Base-by-base conservation (phyloP, 2,888 invertebrate species). In the Coleophora deauratella region DNA sequence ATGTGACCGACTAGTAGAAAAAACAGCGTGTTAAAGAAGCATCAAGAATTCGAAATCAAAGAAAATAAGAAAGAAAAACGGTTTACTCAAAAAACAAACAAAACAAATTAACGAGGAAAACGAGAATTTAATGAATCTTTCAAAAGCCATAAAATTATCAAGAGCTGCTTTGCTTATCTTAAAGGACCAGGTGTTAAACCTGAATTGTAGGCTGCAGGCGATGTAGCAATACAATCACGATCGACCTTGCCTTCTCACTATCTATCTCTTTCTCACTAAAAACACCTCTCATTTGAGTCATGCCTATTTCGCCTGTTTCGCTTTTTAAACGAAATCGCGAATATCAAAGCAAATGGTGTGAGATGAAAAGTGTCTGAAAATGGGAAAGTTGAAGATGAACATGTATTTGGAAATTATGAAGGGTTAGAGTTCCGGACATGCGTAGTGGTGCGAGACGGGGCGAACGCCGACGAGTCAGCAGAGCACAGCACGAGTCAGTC, bases 391-490 rank as follows among this genome's bases (percentile, higher is more conserved):
- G 40, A 21, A 33, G 27, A 27, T 21, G 33, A 13, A 41, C 15
- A 28, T 33, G 27, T 33, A 33, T 13, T n/a, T 12, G 32, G 21
- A 37, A 27, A 9, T 27, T 21, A 31, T 40, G 40, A 38, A 38
- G 31, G 35, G 28, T 21, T 35, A 27, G n/a, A 52, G 69, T 66
- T 72, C 68, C 74, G 81, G 74, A 73, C 84, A 84, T 82, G 84
- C 84, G 84, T 81, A 79, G 63, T 73, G 66, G 69, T 75, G 77
- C 61, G 74, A 62, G 79, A 78, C 66, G 59, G 72, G 21, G 21
- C n/a, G n/a, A n/a, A n/a, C n/a, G 28, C 28, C 28, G 28, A 9
- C 28, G 28, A 64, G 73, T 70, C 69, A 67, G 67, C 62, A 58
- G 55, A 60, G 60, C 52, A 45, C 51, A 55, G 56, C 46, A 62